phyloP scores from a whole-genome alignment of 1,140 invertebrate species.

The Drosophila tsacasi region DNA sequence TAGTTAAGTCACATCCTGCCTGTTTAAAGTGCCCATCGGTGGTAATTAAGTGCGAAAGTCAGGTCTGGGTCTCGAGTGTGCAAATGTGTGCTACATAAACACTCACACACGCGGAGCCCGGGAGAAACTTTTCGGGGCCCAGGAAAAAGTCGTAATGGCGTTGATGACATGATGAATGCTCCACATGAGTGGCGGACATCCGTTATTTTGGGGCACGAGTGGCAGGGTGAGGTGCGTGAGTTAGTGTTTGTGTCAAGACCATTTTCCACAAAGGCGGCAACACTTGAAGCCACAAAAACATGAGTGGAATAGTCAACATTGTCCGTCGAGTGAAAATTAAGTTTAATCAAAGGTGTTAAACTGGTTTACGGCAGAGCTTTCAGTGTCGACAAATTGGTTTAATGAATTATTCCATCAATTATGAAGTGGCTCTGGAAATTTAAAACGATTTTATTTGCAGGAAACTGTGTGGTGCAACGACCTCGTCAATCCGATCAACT shows the following conservation, averaged over 20 bases:
- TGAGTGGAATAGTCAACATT: not conserved
- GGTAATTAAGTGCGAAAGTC: slow-evolving; percentile 48
- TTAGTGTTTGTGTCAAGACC: not conserved
- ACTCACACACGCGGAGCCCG: not conserved
- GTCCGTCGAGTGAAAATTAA: slow-evolving; percentile 13
- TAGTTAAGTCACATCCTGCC: slow-evolving; percentile 44
- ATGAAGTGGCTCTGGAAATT: not conserved
- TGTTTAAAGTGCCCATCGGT: slow-evolving; percentile 21
- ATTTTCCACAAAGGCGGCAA: not conserved
- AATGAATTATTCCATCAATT: slow-evolving; percentile 23
- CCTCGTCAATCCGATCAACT: slow-evolving; percentile 90
- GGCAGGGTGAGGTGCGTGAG: slow-evolving; percentile 4
- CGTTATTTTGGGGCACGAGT: slow-evolving; percentile 47
- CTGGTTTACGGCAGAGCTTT: slow-evolving; percentile 4
- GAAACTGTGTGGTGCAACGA: slow-evolving; percentile 92
- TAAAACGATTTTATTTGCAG: slow-evolving; percentile 83
- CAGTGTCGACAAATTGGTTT: not conserved
- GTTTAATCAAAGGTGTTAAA: slow-evolving; percentile 42
- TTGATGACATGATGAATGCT: slow-evolving; percentile 66
- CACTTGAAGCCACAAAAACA: slow-evolving; percentile 29
- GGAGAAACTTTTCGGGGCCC: slow-evolving; percentile 20
- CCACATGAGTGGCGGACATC: slow-evolving; percentile 58
- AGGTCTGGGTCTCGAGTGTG: slow-evolving; percentile 28
- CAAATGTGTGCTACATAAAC: slow-evolving; percentile 38
- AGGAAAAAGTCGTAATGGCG: slow-evolving; percentile 56